Evolutionary conservation across 1,140 invertebrate genomes (phyloP), one percentile per base, ranked within the genome.

Genomic region (Bombus cullumanus): DNA sequence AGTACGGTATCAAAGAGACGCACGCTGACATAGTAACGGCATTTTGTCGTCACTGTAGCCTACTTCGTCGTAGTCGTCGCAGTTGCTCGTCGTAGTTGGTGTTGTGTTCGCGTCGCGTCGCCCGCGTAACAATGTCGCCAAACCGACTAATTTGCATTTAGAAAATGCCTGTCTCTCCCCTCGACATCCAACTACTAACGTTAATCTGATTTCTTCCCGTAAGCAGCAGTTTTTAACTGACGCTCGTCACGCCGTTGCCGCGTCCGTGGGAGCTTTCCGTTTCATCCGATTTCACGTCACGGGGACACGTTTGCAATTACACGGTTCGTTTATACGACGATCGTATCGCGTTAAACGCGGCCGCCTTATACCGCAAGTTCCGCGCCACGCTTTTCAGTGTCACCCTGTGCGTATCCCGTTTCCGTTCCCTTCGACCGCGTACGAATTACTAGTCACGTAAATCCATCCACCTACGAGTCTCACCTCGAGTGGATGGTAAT

Each of bases 91-190:
- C 41, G 37, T 15, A 3, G 69, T 72, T 43, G 25, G n/a, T 3
- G 47, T 53, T 22, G 18, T 53, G 47, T 53, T 18, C 2, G n/a
- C n/a, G 64, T 15, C 13, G 64, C 10, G 39, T 25, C 31, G 25
- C 43, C 53, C 83, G 62, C 41, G 72, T 62, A 84, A 81, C 66
- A 74, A 66, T 47, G 76, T 74, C 57, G 53, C 72, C 69, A 81
- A 86, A 84, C 68, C 77, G 85, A 83, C 77, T 90, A 89, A 91
- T 92, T 92, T 92, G 86, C 91, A 91, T 92, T 91, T 85, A 88
- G 86, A 91, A 90, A 87, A 90, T 87, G 74, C 86, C 78, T 43
- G 47, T 34, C 59, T 22, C 59, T 59, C 22, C 68, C 43, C 31
- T 22, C n/a, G 31, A 43, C 69, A 73, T 22, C n/a, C 68, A 68